Conservation (phyloP, 2,797 vertebrate genomes). For the Erethizon dorsatum region DNA sequence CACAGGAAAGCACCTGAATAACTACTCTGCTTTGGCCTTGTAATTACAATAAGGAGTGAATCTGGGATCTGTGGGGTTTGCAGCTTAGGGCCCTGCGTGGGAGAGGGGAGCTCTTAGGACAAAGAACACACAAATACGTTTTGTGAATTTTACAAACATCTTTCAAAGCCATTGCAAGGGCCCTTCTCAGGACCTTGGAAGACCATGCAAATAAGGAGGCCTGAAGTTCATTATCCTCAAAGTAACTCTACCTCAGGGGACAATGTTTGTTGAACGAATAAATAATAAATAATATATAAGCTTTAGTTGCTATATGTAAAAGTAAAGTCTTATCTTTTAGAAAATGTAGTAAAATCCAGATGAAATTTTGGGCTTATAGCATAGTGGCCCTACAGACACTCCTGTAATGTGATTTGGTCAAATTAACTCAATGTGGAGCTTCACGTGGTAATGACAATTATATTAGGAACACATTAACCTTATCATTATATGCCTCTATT, state of each 20-base stretch:
- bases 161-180: not conserved
- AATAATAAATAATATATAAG: not conserved
- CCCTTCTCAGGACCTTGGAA: not conserved
- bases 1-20: slow-evolving; percentile 13
- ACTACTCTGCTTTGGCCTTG: not conserved
- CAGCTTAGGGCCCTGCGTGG: not conserved
- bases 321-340: slow-evolving; percentile 49
- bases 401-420: not conserved
- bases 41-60: slow-evolving; percentile 31
- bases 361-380: slow-evolving; percentile 1
- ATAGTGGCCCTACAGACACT: not conserved
- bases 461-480: slow-evolving; percentile 30
- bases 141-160: slow-evolving; percentile 30
- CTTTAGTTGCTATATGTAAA: slow-evolving; percentile 21
- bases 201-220: not conserved
- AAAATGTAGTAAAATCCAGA: slow-evolving; percentile 37
- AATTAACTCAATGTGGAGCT: not conserved
- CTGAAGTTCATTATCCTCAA: not conserved
- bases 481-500: slow-evolving; percentile 41
- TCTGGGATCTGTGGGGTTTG: not conserved
- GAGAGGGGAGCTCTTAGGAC: not conserved
- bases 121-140: slow-evolving; percentile 23
- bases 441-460: slow-evolving; percentile 29
- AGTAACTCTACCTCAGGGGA: slow-evolving; percentile 16
- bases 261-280: slow-evolving; percentile 50